phyloP scores from a whole-genome alignment of 2,113 vertebrate genomes.

The human (Homo sapiens) region GRCh38 chr3:48082501-48083000 shows the following conservation, averaged over 20 bases:
- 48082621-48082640: neutral
- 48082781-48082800: neutral
- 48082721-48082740: neutral
- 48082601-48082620: neutral
- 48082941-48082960: neutral
- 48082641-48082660: neutral
- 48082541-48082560: neutral
- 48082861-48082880: neutral
- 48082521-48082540: neutral
- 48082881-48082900: neutral
- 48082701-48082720: neutral
- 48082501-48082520: constrained; percentile 21
- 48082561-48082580: neutral
- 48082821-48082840: neutral
- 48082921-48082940: neutral
- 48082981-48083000: neutral
- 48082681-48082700: neutral
- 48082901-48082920: neutral
- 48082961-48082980: neutral
- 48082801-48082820: neutral
- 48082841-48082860: neutral
- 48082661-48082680: neutral
- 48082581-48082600: neutral
- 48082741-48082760: neutral
- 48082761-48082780: neutral